Base-by-base conservation (phyloP, 2,888 invertebrate genomes). In the Cremastobaeus sp. region DNA sequence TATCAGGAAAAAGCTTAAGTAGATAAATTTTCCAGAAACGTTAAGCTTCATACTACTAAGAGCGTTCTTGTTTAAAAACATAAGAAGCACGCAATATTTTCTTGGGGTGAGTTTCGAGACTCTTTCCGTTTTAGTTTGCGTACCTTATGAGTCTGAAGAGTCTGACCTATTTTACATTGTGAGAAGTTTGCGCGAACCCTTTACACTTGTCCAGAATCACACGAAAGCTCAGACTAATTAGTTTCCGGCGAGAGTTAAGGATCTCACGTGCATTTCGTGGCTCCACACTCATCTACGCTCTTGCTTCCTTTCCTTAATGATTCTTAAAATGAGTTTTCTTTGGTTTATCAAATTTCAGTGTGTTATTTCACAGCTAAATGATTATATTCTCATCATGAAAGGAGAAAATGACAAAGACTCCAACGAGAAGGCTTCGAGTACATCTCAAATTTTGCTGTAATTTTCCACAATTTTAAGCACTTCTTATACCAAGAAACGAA, bases 141-240 rank as follows among this genome's bases (percentile, higher is more conserved):
- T 18, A 28, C 2, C 54, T 39, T 41, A 37, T 35, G 43, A 54
- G 48, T 62, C 25, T 55, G 18, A 48, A 73, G 60, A 50, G 64
- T 54, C 48, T 74, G 74, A 74, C 69, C 74, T 65, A 74, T 74
- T 74, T 70, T 60, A 34, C 65, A 69, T 70, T 59, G 64, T 70
- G 70, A 69, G 74, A 74, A 74, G 41, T 52, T 59, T 45, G 20
- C 21, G 59, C 54, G 41, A 64, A 70, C 68, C 62, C 48, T 60
- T 70, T 70, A 62, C 70, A 62, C 74, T 70, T 74, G 74, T 70
- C 70, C 60, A 59, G 70, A 74, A 62, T 68, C 70, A 59, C 65
- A 60, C 74, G 70, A 70, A 66, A 70, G 74, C 62, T 59, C 28
- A 45, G 25, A 59, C 65, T 74, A 74, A 74, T 70, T 74, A 70